phyloP scores from a whole-genome alignment of 2,888 invertebrate genomes.

The Periphyllus acericola region DNA sequence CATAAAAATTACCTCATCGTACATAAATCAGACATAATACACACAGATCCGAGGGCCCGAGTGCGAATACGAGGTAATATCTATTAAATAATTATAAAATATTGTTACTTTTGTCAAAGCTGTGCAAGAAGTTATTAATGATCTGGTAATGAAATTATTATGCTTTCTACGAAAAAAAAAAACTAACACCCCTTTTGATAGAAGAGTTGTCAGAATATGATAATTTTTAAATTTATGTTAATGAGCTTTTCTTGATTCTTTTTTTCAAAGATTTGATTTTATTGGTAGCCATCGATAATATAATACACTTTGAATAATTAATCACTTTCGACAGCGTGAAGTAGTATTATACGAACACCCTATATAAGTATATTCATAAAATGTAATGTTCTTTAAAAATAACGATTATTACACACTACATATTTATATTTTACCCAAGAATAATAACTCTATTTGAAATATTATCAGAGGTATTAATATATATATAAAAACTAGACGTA shows the following conservation, averaged over 20 bases:
- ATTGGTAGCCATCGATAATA: not conserved
- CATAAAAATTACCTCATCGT: not conserved
- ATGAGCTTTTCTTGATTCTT: not conserved
- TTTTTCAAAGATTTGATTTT: not conserved
- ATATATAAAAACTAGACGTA: too few relatives aligned
- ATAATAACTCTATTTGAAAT: not conserved
- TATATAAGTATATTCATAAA: not conserved
- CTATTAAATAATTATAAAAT: not conserved
- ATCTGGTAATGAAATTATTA: not conserved
- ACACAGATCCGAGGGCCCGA: not conserved
- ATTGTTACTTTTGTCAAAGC: not conserved
- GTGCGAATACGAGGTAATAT: not conserved
- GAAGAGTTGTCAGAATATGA: not conserved
- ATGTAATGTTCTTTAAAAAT: not conserved
- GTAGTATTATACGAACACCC: too few relatives aligned
- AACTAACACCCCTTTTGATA: not conserved
- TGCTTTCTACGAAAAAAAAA: not conserved
- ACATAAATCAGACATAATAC: not conserved
- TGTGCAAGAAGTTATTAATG: not conserved
- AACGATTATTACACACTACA: not conserved
- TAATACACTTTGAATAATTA: not conserved
- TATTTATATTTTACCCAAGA: not conserved
- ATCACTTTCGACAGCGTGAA: conserved; percentile 1
- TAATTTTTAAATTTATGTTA: conserved; percentile 12
- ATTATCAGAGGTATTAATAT: not conserved